Base-by-base conservation (phyloP, 2,888 invertebrate genomes). In the Microplitis manilae region DNA sequence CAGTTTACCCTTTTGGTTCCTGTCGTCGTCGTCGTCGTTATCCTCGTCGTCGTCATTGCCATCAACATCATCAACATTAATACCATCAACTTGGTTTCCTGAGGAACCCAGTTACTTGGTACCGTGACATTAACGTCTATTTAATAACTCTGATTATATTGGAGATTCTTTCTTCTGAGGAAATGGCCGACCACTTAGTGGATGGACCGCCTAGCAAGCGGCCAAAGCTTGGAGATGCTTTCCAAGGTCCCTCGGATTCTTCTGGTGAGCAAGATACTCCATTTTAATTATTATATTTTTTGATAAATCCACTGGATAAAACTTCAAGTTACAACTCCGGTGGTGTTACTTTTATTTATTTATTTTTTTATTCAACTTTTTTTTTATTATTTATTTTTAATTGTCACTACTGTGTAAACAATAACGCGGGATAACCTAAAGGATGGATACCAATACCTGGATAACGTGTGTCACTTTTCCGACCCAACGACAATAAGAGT, bases 141-240 rank as follows among this genome's bases (percentile, higher is more conserved):
- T 67, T 68, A 60, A 61, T 68, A 15, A 77, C 59, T 15, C 64
- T 73, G 50, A 50, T 50, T 50, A 80, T 81, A 79, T 76, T 67
- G 74, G 74, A 70, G 50, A 73, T 30, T 65, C n/a, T 41, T 65
- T 65, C 67, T 20, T 67, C 59, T 84, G 86, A 84, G 86, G 87
- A 90, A 90, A 97, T 97, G 97, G 96, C 96, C 93, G 97, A 97
- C 94, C 96, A 96, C 93, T 94, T 96, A 91, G 94, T 94, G 92
- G 96, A 96, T 93, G 97, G 97, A 92, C 97, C 97, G 94, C 97
- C 97, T 91, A 96, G 95, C 90, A 97, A 98, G 94, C 95, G 97
- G 94, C 95, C 95, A 90, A 97, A 97, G 92, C 94, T 97, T 92
- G 92, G 92, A 90, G 94, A 95, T 92, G 93, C 94, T 90, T 95